These are phyloP conservation scores for Synanthedon formicaeformis DNA, from an alignment of 2,888 invertebrate genomes.

Conservation along the genomic window DNA sequence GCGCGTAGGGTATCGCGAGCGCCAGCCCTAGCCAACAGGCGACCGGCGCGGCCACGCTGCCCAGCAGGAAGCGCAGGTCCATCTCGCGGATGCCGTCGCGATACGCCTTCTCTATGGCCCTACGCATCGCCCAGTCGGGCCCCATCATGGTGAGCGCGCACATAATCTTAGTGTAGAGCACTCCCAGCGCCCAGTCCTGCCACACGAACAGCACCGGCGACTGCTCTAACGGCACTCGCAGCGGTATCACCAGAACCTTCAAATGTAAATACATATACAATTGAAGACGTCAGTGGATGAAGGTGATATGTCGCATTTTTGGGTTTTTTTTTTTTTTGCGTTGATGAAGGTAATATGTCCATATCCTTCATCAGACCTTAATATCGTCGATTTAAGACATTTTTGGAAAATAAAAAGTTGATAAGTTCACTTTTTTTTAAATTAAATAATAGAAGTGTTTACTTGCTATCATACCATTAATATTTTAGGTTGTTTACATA, in stretches of 20 bases:
- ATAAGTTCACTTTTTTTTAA: too few species aligned
- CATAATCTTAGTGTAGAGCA: conserved; percentile 96
- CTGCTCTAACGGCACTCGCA: conserved; percentile 91
- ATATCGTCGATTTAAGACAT: too few species aligned
- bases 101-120: conserved; percentile 93
- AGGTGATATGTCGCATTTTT: too few species aligned
- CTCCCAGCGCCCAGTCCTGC: conserved; percentile 98
- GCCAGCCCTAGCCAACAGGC: conserved; percentile 90
- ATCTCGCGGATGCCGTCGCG: conserved; percentile 94
- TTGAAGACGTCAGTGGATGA: too few species aligned
- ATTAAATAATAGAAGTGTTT: too few species aligned
- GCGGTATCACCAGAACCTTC: conserved; percentile 88
- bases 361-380: too few species aligned
- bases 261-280: too few species aligned
- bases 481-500: too few species aligned
- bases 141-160: conserved; percentile 98
- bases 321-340: too few species aligned
- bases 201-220: conserved; percentile 89
- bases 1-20: conserved; percentile 92
- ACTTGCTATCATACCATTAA: too few species aligned
- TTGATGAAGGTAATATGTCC: too few species aligned
- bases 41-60: conserved; percentile 89
- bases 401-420: too few species aligned
- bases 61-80: conserved; percentile 86
- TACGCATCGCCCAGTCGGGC: conserved; percentile 93